Base-by-base conservation (phyloP, 2,797 vertebrate genomes). In the Morus bassanus region DNA sequence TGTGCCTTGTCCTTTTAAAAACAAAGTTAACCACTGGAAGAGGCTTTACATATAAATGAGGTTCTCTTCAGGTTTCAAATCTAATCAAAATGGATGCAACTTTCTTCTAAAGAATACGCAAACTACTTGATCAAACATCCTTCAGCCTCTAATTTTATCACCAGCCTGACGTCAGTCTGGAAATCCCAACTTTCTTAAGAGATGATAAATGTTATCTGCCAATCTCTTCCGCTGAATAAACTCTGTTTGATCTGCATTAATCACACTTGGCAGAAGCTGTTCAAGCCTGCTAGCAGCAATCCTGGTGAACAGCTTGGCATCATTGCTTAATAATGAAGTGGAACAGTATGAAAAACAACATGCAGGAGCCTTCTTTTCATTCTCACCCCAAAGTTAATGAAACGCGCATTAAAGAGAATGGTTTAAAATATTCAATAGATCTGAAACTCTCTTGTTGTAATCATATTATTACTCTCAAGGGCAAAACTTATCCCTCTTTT, bases 121-220 rank as follows among this genome's bases (percentile, higher is more conserved):
- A 96, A 93, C 63, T 94, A 81, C 51, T 73, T 70, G 95, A 91
- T 92, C 94, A 96, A 96, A 90, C 77, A 91, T 91, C 83, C 77
- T 94, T 96, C 90, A 97, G 30, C 90, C 78, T 93, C 95, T 91
- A 73, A 95, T 95, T 97, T 95, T 97, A 97, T 97, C 96, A 93
- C 76, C 81, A 96, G 79, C 73, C 94, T 94, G 89, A 97, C 51
- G 18, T 95, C 95, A 97, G 93, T 85, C 88, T 98, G 97, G 96
- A 97, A 96, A 97, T 97, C 92, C 95, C 96, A 97, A 92, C 94
- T 97, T 97, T 95, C 94, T 96, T 95, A 95, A 97, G 97, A 96
- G 94, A 98, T 98, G 97, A 98, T 97, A 98, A 98, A 98, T 98
- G 94, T 97, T 98, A 97, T 97, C 98, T 98, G 97, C 96, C 98